Evolutionary conservation across 2,888 invertebrate genomes (phyloP), one percentile per base, ranked within the genome.

Genomic region (Drosophila parthenogenetica): DNA sequence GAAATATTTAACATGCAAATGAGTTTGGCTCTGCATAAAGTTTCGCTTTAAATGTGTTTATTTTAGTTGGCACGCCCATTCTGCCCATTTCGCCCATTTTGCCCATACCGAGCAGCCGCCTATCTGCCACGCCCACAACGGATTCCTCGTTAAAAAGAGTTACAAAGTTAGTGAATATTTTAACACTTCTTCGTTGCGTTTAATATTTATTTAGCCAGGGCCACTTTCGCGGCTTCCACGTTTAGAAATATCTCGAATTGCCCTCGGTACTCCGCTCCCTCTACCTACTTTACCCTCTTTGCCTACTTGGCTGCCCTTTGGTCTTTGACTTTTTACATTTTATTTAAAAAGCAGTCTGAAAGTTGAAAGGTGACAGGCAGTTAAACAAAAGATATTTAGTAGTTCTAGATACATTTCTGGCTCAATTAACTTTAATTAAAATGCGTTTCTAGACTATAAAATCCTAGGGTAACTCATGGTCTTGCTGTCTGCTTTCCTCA

Each of bases 161-260:
- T 85, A 86, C 88, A 86, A 86, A 86, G 86, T 86, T 87, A 83
- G 86, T 86, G 85, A 86, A 86, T 86, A 86, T 86, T 86, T 86
- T 86, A 86, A 79, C 88, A 86, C 85, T 79, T 83, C 83, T 81
- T 79, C 81, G 73, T 66, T 80, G 64, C 87, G 83, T 73, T 84
- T 81, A 87, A 75, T 84, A 87, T 84, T 84, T 84, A 84, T 84
- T 84, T 84, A 84, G 78, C 74, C 81, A 14, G 61, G 67, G 77
- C 64, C 75, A 77, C 80, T 79, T 79, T 77, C 69, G 77, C 75
- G 77, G 75, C 45, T 46, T 57, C 39, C 22, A 32, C 55, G 45
- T 32, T 61, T 54, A 60, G 48, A 54, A 39, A 64, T 25, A 13
- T 50, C 17, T 29, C 29, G 29, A 29, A 8, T 29, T 29, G 29